Evolutionary conservation across 2,113 vertebrate genomes (phyloP), one percentile per base, ranked within the genome.

Genomic region (Cairina moschata): DNA sequence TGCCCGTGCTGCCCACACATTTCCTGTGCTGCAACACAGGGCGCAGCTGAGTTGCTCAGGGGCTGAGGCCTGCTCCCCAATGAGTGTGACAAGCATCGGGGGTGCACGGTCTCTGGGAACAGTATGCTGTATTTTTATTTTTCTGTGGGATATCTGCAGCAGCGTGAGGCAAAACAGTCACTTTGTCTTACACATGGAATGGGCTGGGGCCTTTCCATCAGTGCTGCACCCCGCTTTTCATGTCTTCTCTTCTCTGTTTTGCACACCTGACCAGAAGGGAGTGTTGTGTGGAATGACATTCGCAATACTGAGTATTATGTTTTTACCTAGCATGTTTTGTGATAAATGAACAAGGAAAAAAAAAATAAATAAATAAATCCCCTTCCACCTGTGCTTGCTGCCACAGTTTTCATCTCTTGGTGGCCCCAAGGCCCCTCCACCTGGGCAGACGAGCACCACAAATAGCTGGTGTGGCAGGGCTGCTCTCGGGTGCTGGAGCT

Each of bases 31-130:
- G 40, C 1, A 1, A 17, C 15, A 15, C n/a, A 13, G 10, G 6
- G 1, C 1, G 29, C 10, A 2, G 40, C 40, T 40, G 40, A 40
- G 40, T 40, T 40, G 40, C 40, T 40, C 12, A 3, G 9, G 32
- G 46, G 38, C 62, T 29, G 4, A 2, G 4, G 2, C 4, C 31
- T 21, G 34, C 3, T 50, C 44, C 48, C 11, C 46, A 21, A 28
- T 11, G n/a, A n/a, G 46, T 6, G 1, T 9, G 32, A 36, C 0
- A 5, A 76, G 58, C 29, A 12, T 15, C 0, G 0, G 6, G 34
- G 48, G 3, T 58, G 40, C n/a, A 34, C 12, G 13, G 69, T 13
- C 26, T 16, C 52, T 54, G 26, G 52, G 63, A 50, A 17, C 25
- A 29, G 38, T 2, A 20, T 12, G 2, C 46, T 5, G n/a, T 5